Evolutionary conservation across 64 coral and sea anemone species (phyloP), one percentile per base, ranked within the genome.

Genomic region (Montipora efflorescens): DNA sequence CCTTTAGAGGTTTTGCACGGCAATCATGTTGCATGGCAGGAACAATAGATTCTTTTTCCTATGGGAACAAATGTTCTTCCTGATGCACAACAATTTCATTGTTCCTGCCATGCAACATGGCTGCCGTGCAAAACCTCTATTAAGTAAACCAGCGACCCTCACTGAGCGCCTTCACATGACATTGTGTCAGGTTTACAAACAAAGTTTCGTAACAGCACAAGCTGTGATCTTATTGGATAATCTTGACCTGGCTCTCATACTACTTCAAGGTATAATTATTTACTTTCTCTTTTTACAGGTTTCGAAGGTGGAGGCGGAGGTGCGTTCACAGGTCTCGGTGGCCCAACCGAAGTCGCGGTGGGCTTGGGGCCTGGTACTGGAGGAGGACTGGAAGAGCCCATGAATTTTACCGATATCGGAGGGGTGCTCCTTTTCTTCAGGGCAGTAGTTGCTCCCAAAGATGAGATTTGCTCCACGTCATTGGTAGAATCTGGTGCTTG

Each of bases 311-410:
- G 78, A n/a, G 83, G 83, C 14, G 91, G 83, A 79, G 91, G 91
- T 1, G 91, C 74, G 23, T 66, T 76, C n/a, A 48, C 53, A 11
- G 91, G 91, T 80, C 75, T 93, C 2, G 92, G 88, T 22, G 92
- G 92, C 25, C 92, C 92, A 43, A 85, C 85, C 14, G 89, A 85
- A 7, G 69, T 78, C 52, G 68, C 28, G 18, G 75, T 80, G 1
- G 95, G 87, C 25, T 92, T 79, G 22, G 79, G 79, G 46, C 79
- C 64, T 47, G 92, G 82, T 53, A 84, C 15, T 11, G 83, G 89
- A 19, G 95, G 89, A 72, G 95, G 95, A 76, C 92, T 97, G 4
- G 93, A 91, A n/a, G 95, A 97, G 5, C 95, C 95, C 79, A 97
- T 88, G 80, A 93, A 97, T 49, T 94, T 97, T 36, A 97, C 95